A percentile compares a stretch with the other conserved stretches of the same genome.
phyloP scores from a whole-genome alignment of 2,888 invertebrate genomes.

The Euproctis similis region DNA sequence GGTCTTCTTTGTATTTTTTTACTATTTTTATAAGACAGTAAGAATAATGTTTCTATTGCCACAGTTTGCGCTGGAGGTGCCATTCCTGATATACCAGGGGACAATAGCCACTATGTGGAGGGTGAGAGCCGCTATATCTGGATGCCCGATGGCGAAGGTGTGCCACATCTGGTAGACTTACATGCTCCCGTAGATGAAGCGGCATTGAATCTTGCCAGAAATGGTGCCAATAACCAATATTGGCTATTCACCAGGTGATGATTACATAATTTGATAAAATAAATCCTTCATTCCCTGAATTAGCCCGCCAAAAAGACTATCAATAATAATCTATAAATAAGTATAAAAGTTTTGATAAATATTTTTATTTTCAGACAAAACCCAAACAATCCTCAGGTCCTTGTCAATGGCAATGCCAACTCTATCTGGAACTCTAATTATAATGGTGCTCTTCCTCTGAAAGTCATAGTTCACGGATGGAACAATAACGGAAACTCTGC shows the following conservation, averaged over 20 bases:
- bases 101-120: constrained; percentile 47
- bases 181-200: constrained; percentile 26
- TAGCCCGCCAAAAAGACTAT: too few relatives aligned
- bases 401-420: constrained; percentile 34
- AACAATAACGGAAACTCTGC: constrained; percentile 36
- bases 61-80: constrained; percentile 32
- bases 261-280: too few relatives aligned
- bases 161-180: constrained; percentile 41
- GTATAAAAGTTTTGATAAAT: too few relatives aligned
- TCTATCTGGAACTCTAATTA: constrained; percentile 39
- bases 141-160: constrained; percentile 46
- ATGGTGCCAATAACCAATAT: constrained; percentile 43
- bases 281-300: too few relatives aligned
- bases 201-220: constrained; percentile 19
- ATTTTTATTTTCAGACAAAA: constrained; percentile 33
- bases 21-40: background rate
- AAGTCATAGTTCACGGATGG: constrained; percentile 52
- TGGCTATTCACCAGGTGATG: constrained; percentile 42
- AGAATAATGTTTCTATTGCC: constrained; percentile 1
- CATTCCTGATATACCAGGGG: constrained; percentile 33
- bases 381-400: constrained; percentile 30
- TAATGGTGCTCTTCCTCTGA: constrained; percentile 28
- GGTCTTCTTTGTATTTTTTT: too few relatives aligned
- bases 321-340: too few relatives aligned
- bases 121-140: constrained; percentile 45